A percentile compares a stretch with the other conserved stretches of the same genome.
These are phyloP conservation scores for Leuciscus idus DNA, from an alignment of 2,113 vertebrate species.

Conservation along the genomic window DNA sequence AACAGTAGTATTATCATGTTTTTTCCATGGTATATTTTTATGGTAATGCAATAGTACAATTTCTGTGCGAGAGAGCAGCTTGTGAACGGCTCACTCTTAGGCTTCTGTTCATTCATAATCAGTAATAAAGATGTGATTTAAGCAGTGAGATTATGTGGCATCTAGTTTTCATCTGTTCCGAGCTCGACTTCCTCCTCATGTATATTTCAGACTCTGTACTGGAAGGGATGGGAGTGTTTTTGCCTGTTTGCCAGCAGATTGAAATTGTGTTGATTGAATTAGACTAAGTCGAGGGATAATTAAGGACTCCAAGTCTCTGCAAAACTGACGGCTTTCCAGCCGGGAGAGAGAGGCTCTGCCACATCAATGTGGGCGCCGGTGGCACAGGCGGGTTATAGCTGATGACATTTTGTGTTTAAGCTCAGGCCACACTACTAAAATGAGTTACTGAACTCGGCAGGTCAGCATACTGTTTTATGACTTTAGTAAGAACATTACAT, in stretches of 20 bases:
- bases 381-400: slow-evolving; percentile 73
- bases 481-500: neutral
- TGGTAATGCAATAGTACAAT: neutral
- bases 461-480: slow-evolving; percentile 7
- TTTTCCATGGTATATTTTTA: neutral
- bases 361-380: slow-evolving; percentile 75
- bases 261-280: slow-evolving; percentile 81
- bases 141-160: slow-evolving; percentile 68
- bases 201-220: slow-evolving; percentile 72
- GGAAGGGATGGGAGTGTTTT: slow-evolving; percentile 75
- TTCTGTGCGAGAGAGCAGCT: neutral
- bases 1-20: neutral
- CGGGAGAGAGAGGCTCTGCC: slow-evolving; percentile 77
- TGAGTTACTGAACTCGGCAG: slow-evolving; percentile 68
- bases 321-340: slow-evolving; percentile 79
- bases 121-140: slow-evolving; percentile 31
- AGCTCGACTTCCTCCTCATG: slow-evolving; percentile 73
- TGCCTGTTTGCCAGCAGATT: slow-evolving; percentile 75
- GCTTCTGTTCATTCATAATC: neutral
- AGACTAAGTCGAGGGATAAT: slow-evolving; percentile 82
- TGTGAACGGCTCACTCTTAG: neutral
- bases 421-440: slow-evolving; percentile 64
- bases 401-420: slow-evolving; percentile 74
- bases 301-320: slow-evolving; percentile 78
- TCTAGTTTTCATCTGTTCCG: slow-evolving; percentile 72